Evolutionary conservation across 2,797 vertebrate genomes (phyloP), one percentile per base, ranked within the genome.

Genomic region (Melanotaenia boesemani): DNA sequence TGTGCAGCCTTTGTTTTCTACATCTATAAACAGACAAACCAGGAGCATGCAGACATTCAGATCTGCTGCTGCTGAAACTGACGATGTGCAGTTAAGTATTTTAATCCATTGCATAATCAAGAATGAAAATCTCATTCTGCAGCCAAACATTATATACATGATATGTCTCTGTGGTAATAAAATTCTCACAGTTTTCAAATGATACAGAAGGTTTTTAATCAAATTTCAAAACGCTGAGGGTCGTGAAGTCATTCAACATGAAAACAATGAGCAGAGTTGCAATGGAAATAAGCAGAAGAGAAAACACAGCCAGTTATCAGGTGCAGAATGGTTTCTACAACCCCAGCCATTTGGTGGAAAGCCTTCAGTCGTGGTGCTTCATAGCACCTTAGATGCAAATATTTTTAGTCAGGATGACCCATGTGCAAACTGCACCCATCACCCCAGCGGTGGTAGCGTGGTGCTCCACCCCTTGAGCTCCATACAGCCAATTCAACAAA

Each of bases 331-430:
- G 13, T 11, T 57, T 57, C 62, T 81, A 70, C 72, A 73, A 30
- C 64, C 65, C n/a, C 37, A 64, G 68, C 68, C 64, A 12, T 80
- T 65, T 41, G 76, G 2, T 46, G 71, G 56, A 56, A n/a, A 13
- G 72, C 55, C 67, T 65, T 66, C 50, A 36, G 30, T 50, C 15
- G 8, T 48, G 65, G 18, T 41, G 70, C 82, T 67, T 65, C 58
- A 4, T 24, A 44, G 67, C 79, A 77, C 73, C 77, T 76, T 72
- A 1, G 28, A 77, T 81, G 85, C 73, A 74, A 74, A 84, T 89
- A 85, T 88, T 86, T 88, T 82, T 85, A 83, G 84, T 79, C 18
- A 12, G 7, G 63, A 26, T 79, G 80, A 86, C 84, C 86, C 68
- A 1, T 37, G 84, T 73, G 70, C 86, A 77, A 74, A 67, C 80